Conservation (phyloP, 2,113 vertebrate species). For the Hucho hucho region DNA sequence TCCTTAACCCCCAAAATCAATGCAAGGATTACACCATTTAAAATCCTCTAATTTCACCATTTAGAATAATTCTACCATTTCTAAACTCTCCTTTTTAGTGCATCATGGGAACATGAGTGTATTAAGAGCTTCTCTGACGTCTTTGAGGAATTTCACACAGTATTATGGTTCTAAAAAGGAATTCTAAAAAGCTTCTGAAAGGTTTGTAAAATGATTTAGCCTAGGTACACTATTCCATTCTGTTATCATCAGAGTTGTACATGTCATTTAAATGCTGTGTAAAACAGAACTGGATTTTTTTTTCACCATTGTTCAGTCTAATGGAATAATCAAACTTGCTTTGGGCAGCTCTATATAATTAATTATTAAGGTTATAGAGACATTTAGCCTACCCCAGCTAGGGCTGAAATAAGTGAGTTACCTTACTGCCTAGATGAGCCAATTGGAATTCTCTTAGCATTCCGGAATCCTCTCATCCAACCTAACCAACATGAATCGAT, state of each 20-base stretch:
- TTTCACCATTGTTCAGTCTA: conserved; percentile 65
- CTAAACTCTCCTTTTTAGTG: conserved; percentile 14
- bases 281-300: conserved; percentile 52
- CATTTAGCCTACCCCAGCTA: conserved; percentile 33
- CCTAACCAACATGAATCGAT: conserved; percentile 42
- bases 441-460: background rate
- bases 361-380: conserved; percentile 57
- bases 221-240: conserved; percentile 17
- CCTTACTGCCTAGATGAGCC: conserved; percentile 12
- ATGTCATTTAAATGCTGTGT: conserved; percentile 63
- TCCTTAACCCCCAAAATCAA: conserved; percentile 22
- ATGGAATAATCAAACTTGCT: conserved; percentile 69
- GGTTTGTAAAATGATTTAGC: background rate
- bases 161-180: background rate
- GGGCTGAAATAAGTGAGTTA: conserved; percentile 15
- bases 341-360: conserved; percentile 55
- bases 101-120: conserved; percentile 2
- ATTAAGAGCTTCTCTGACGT: conserved; percentile 22
- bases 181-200: background rate
- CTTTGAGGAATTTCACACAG: conserved; percentile 2
- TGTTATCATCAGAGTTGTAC: conserved; percentile 20
- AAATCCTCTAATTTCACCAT: conserved; percentile 23
- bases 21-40: conserved; percentile 19
- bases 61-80: conserved; percentile 26
- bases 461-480: background rate